phyloP scores from a whole-genome alignment of 2,113 vertebrate species.

The Catharus minimus region DNA sequence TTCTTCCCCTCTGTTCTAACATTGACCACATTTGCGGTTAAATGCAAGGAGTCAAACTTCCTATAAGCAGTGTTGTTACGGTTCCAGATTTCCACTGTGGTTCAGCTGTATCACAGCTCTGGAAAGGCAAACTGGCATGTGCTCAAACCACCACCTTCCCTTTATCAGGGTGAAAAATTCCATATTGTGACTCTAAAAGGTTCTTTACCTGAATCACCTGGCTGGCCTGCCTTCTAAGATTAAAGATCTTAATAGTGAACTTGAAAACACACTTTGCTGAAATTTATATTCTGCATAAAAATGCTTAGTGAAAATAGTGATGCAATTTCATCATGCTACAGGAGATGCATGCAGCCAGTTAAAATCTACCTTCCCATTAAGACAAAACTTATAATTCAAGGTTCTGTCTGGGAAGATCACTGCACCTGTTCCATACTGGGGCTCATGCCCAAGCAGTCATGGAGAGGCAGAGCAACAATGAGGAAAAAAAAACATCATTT shows the following conservation, averaged over 20 bases:
- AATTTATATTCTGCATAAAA: background rate
- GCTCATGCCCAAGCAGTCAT: background rate
- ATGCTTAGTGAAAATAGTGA: rapidly evolving
- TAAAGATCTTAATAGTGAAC: background rate
- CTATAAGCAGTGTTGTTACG: background rate
- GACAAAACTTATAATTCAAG: background rate
- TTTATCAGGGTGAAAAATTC: background rate
- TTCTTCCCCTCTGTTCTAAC: conserved; percentile 26
- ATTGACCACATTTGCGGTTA: conserved; percentile 63
- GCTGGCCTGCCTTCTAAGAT: background rate
- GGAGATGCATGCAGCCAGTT: background rate
- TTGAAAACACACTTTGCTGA: background rate
- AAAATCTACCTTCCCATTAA: background rate
- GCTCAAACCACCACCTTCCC: background rate
- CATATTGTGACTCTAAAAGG: background rate
- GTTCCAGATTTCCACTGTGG: conserved; percentile 64
- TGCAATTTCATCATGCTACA: rapidly evolving
- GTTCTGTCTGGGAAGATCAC: background rate
- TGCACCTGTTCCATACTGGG: background rate
- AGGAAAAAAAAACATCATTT: background rate
- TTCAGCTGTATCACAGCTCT: conserved; percentile 28
- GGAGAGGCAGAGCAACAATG: background rate
- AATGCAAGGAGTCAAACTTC: conserved; percentile 52
- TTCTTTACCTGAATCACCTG: background rate
- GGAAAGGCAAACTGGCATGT: background rate